phyloP scores from a whole-genome alignment of 2,797 vertebrate species.

The Vultur gryphus region DNA sequence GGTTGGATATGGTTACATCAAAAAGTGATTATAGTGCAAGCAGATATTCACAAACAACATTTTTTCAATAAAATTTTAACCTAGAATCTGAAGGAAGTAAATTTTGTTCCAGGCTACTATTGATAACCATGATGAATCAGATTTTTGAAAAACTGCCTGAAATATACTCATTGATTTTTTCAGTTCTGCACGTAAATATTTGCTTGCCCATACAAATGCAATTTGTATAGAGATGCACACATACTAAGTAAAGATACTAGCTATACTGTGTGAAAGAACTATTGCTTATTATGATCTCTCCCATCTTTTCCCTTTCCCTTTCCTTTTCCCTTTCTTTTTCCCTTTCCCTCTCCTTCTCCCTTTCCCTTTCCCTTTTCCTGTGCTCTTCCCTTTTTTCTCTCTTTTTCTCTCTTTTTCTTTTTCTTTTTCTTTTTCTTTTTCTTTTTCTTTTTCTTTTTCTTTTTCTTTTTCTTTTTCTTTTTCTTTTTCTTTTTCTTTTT shows the following conservation, averaged over 20 bases:
- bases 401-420: fast-evolving
- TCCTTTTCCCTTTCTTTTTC: fast-evolving
- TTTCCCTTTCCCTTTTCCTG: fast-evolving
- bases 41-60: neutral
- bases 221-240: neutral
- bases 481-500: too few species aligned
- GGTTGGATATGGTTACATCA: neutral
- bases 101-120: neutral
- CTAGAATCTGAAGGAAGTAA: neutral
- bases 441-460: fast-evolving
- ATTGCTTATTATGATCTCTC: neutral
- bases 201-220: neutral
- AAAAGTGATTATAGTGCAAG: neutral
- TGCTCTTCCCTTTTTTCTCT: too few species aligned
- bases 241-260: neutral
- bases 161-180: neutral
- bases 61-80: neutral
- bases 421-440: too few species aligned
- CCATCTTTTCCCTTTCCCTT: neutral
- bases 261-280: neutral
- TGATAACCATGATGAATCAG: neutral
- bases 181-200: neutral
- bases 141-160: neutral
- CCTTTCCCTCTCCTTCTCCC: fast-evolving
- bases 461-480: neutral